Evolutionary conservation across 2,113 vertebrate genomes (phyloP).

Genomic region (Vidua chalybeata): DNA sequence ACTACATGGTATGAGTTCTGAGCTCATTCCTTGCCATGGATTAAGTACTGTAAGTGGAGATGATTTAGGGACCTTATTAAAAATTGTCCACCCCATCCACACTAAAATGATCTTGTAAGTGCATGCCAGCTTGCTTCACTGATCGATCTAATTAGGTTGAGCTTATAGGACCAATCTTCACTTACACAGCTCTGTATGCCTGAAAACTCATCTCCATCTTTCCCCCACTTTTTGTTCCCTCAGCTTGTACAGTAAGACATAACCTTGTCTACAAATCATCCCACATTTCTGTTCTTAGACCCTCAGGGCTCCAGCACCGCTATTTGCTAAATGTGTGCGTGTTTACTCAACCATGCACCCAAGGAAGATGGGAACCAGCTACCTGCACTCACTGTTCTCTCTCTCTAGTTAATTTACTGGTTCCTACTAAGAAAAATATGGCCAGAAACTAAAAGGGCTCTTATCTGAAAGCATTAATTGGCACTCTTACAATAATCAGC

Average conservation of each 20-base stretch:
- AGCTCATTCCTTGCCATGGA: background rate
- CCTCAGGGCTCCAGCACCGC: background rate
- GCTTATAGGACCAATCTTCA: background rate
- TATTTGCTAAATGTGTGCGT: background rate
- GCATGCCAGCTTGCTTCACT: background rate
- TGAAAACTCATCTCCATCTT: background rate
- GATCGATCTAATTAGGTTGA: background rate
- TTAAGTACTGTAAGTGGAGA: background rate
- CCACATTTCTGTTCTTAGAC: background rate
- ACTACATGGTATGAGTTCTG: background rate
- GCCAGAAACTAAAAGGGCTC: background rate
- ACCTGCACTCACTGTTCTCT: background rate
- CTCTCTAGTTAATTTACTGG: background rate
- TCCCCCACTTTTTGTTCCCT: background rate
- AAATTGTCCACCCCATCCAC: background rate
- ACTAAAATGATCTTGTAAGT: background rate
- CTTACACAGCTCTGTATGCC: background rate
- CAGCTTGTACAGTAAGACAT: background rate
- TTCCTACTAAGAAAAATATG: background rate
- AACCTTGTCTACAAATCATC: background rate
- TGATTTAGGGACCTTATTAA: background rate
- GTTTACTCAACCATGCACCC: background rate
- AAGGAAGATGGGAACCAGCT: background rate
- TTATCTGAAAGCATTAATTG: background rate
- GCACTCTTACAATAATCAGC: background rate